Evolutionary conservation across 2,113 vertebrate species (phyloP).

Genomic region (Sigmodon hispidus): DNA sequence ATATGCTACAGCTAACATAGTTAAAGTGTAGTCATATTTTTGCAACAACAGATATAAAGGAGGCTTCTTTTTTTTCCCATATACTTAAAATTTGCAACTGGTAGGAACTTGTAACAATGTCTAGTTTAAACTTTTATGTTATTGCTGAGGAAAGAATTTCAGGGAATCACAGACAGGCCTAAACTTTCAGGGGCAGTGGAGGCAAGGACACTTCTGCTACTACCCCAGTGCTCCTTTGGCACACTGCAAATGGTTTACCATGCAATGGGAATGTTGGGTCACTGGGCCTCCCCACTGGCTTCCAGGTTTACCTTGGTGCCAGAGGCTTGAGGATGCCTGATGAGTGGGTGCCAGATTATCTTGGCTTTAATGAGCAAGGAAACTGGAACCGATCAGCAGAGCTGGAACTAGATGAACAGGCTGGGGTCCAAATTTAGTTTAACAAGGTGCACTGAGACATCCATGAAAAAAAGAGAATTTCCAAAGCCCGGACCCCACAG

Average conservation of each 20-base stretch:
- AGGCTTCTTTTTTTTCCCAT: not conserved
- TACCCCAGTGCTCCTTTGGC: conserved; percentile 42
- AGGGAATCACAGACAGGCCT: conserved; percentile 12
- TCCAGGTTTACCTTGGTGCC: conserved; percentile 73
- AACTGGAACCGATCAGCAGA: conserved; percentile 79
- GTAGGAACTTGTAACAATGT: conserved; percentile 17
- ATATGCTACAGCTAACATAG: not conserved
- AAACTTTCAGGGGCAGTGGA: not conserved
- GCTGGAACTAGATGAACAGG: conserved; percentile 75
- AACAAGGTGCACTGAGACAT: conserved; percentile 81
- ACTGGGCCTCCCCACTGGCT: conserved; percentile 15
- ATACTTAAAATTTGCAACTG: conserved; percentile 15
- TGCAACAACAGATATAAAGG: conserved; percentile 43
- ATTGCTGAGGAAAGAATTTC: conserved; percentile 30
- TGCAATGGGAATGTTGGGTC: conserved; percentile 25
- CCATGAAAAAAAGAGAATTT: conserved; percentile 75
- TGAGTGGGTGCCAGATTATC: conserved; percentile 74
- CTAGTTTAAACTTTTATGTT: conserved; percentile 25
- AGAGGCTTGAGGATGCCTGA: conserved; percentile 75
- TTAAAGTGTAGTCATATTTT: conserved; percentile 40
- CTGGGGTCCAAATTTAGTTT: conserved; percentile 73
- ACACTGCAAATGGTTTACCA: not conserved
- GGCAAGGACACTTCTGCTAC: conserved; percentile 21
- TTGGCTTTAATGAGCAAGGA: conserved; percentile 79
- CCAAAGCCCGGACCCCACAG: conserved; percentile 80